A percentile compares a stretch with the other conserved stretches of the same genome.
Evolutionary conservation across 2,888 invertebrate genomes (phyloP).

Genomic region (Polietes domitor): DNA sequence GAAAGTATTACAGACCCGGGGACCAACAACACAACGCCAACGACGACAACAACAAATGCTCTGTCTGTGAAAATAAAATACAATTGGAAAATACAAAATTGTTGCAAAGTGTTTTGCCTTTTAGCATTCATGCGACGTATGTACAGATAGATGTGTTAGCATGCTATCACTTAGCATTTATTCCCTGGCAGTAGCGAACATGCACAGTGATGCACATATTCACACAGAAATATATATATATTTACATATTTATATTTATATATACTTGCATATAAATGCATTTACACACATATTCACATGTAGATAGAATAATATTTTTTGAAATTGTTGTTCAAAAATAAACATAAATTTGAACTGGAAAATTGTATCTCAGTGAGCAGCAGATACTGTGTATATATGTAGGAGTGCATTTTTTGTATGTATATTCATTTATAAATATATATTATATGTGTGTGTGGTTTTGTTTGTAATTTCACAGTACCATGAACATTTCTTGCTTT

Average conservation of each 20-base stretch:
- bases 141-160: no score
- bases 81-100: not conserved
- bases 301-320: not conserved
- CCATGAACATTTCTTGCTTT: not conserved
- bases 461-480: not conserved
- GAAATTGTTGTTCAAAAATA: not conserved
- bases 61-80: not conserved
- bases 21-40: not conserved
- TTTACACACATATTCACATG: not conserved
- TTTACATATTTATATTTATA: not conserved
- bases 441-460: not conserved
- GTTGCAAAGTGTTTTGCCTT: not conserved
- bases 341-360: not conserved
- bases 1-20: not conserved
- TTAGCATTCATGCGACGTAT: no score
- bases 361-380: no score
- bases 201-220: not conserved
- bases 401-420: not conserved
- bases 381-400: not conserved
- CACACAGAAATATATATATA: not conserved
- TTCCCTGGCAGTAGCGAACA: no score
- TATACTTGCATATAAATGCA: not conserved
- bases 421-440: not conserved
- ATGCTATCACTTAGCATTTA: not conserved
- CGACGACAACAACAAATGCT: not conserved